Base-by-base conservation (phyloP, 2,797 vertebrate species). In the Mustela erminea region DNA sequence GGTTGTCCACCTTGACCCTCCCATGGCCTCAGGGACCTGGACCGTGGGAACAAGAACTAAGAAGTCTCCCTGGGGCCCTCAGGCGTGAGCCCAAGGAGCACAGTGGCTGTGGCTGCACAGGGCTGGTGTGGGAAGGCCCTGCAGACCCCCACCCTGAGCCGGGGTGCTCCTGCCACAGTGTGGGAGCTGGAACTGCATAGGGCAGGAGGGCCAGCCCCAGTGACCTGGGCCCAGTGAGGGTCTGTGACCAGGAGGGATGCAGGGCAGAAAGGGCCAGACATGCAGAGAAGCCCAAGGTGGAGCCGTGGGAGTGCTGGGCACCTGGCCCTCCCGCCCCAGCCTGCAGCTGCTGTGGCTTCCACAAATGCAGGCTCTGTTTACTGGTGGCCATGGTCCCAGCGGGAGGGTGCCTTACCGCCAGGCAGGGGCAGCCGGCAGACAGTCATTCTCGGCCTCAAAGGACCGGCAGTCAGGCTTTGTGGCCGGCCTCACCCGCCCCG, bases 321-420 rank as follows among this genome's bases (percentile, higher is more conserved):
- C 74, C 95, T 5, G 52, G 56, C 52, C 87, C 86, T 35, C 85
- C 66, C 2, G 7, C 38, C 29, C 27, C 6, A 46, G 80, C 85
- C 64, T 52, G 74, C 97, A 97, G 97, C 97, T 92, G 95, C 66
- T 14, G 43, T 80, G 43, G 17, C 35, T 0, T 27, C 54, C 93
- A 97, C 95, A 97, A 49, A 80, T 11, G 41, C 27, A 8, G 21
- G 95, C 93, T 97, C 95, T 97, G 97, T 98, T 93, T 96, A 62
- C 97, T 1, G 5, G 96, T 56, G 81, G 91, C 97, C 75, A n/a
- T 35, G 87, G 96, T 97, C 97, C 97, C 97, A 75, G 93, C 0
- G 98, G 97, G 97, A 98, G 97, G 97, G 70, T 98, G 88, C 58
- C 1, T 97, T 98, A 97, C 98, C 18, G 18, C 91, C 58, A 15